Base-by-base conservation (phyloP, 1,140 invertebrate genomes). In the Drosophila serrata region DNA sequence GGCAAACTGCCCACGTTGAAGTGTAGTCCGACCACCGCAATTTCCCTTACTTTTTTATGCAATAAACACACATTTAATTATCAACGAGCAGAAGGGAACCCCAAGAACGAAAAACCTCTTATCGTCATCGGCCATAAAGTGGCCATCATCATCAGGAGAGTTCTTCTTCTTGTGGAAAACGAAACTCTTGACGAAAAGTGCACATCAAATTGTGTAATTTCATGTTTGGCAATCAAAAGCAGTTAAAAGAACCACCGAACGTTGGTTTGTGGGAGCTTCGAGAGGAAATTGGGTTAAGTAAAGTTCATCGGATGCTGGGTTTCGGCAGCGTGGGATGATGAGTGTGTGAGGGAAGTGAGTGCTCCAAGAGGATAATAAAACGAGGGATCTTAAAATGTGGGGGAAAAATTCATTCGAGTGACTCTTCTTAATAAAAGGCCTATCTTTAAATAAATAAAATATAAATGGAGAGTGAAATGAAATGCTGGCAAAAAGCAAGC, bases 31-130 rank as follows among this genome's bases (percentile, higher is more conserved):
- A n/a, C 53, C 60, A 43, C 45, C 22, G 17, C 43, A 43, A 56
- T 56, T 65, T 55, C 19, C 37, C n/a, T 31, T 33, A 15, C 39
- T 48, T 60, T 37, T 60, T 51, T 37, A 64, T 81, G 82, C 82
- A 84, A 73, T 81, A 68, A 85, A 74, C 82, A 85, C 79, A 59
- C 46, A 75, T 69, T 85, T 86, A 86, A 86, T 85, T 86, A 85
- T 78, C 78, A 68, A 57, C 46, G n/a, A 69, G 29, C 33, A 29
- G 45, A 48, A 29, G 45, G 29, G 24, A 51, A 35, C 31, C 31
- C 33, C 3, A 17, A n/a, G n/a, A n/a, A 53, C 29, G 55, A 58
- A 39, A 45, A 53, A 33, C 56, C 39, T 27, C 69, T 51, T 42
- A 79, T 51, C 74, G 70, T 65, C 63, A 75, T 51, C 56, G 42